Conservation (phyloP, 2,888 invertebrate species). For the Limnephilus marmoratus region DNA sequence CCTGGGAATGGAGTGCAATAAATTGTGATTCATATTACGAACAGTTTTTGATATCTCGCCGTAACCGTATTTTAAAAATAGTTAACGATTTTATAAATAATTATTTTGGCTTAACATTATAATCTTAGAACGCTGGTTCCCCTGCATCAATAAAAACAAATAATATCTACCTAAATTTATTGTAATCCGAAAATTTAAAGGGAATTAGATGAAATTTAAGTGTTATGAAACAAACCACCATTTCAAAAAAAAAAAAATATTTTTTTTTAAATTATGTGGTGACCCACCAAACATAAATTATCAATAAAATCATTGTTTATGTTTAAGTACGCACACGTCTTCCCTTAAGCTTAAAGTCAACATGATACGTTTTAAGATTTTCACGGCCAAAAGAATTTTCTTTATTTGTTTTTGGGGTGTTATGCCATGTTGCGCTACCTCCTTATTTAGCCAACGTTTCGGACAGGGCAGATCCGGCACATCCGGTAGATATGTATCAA, state of each 20-base stretch:
- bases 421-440: too few species aligned
- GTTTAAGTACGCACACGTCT: not conserved
- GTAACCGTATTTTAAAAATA: not conserved
- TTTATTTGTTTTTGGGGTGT: too few species aligned
- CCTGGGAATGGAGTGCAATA: not conserved
- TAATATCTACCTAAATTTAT: too few species aligned
- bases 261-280: too few species aligned
- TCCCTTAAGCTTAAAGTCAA: not conserved
- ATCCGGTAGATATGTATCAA: too few species aligned
- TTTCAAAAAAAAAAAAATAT: not conserved
- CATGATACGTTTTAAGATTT: too few species aligned
- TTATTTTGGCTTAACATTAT: not conserved
- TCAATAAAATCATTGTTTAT: not conserved
- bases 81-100: not conserved
- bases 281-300: not conserved
- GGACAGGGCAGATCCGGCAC: too few species aligned
- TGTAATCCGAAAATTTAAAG: not conserved
- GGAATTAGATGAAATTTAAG: not conserved
- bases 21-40: not conserved
- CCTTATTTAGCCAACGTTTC: too few species aligned
- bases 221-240: not conserved
- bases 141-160: not conserved
- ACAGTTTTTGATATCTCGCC: not conserved
- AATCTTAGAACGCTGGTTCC: not conserved
- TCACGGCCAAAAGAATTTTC: too few species aligned